A percentile compares a stretch with the other conserved stretches of the same genome.
phyloP scores from a whole-genome alignment of 2,888 invertebrate genomes.

The Andrena trimmerana region DNA sequence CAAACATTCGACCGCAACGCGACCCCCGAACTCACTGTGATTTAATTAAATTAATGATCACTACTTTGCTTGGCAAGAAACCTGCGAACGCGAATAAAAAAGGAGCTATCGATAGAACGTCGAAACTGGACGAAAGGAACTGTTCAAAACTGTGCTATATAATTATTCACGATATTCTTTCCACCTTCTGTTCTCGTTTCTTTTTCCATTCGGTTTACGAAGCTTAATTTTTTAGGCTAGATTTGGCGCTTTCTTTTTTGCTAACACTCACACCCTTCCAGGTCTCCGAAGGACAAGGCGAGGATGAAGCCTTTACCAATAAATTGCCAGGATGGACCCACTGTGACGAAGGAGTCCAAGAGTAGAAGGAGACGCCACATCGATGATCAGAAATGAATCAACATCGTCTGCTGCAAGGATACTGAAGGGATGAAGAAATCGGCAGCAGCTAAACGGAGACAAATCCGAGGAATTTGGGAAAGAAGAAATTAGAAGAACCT shows the following conservation, averaged over 20 bases:
- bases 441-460: not conserved
- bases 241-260: conserved; percentile 72
- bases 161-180: not conserved
- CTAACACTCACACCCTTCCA: conserved; percentile 84
- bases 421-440: not conserved
- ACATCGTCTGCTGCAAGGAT: too few species aligned
- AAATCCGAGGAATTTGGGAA: not conserved
- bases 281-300: conserved; percentile 64
- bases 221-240: not conserved
- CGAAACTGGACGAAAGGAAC: conserved; percentile 32
- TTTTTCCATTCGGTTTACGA: conserved; percentile 27
- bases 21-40: not conserved
- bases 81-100: not conserved
- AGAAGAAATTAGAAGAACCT: not conserved
- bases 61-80: not conserved
- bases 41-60: not conserved
- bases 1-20: not conserved
- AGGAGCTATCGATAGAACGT: conserved; percentile 1
- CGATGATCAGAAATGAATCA: not conserved
- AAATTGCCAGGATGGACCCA: not conserved
- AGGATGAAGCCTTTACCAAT: not conserved
- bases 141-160: not conserved
- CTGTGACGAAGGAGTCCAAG: not conserved
- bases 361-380: not conserved
- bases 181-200: conserved; percentile 22